Base-by-base conservation (phyloP, 2,113 vertebrate genomes). In the Podiceps cristatus region DNA sequence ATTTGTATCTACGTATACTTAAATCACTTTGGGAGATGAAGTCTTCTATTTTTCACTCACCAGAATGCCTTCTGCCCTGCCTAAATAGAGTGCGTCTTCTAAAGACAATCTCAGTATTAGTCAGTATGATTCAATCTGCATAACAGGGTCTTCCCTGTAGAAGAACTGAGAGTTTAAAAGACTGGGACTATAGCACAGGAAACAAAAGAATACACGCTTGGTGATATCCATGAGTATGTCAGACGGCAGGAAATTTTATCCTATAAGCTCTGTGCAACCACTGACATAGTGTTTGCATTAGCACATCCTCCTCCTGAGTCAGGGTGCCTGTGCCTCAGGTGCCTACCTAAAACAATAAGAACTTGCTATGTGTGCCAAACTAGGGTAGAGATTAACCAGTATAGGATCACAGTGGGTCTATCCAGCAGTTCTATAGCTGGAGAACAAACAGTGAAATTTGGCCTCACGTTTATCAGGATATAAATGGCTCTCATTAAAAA, bases 161-260 rank as follows among this genome's bases (percentile, higher is more conserved):
- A 76, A 79, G 13, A 73, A 60, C 1, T 10, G 13, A 19, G 59
- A 44, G 6, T 53, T 93, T 78, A 40, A 77, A 94, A 93, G 27
- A 29, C 76, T 24, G 10, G 6, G 25, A 75, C 52, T 80, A 62
- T 5, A 80, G 20, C 35, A 64, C 27, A 87, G 42, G 66, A 88
- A 94, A 91, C 62, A 89, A 87, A 96, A 88, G 87, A 53, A 33
- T 60, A 29, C 49, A 55, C 35, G 76, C 52, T 73, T 64, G 20
- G 58, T 28, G n/a, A 92, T 90, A 93, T 93, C 87, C 81, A 69
- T 68, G 44, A 10, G 13, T 86, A 42, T 82, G 77, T 88, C 69
- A 88, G 77, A 79, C 77, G 79, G 81, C 83, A 96, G 68, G 63
- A 94, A 92, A 66, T 88, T 86, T 86, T 37, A 91, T 84, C 72